Evolutionary conservation across 2,888 invertebrate species (phyloP), one percentile per base, ranked within the genome.

Genomic region (Cheilosia pagana): DNA sequence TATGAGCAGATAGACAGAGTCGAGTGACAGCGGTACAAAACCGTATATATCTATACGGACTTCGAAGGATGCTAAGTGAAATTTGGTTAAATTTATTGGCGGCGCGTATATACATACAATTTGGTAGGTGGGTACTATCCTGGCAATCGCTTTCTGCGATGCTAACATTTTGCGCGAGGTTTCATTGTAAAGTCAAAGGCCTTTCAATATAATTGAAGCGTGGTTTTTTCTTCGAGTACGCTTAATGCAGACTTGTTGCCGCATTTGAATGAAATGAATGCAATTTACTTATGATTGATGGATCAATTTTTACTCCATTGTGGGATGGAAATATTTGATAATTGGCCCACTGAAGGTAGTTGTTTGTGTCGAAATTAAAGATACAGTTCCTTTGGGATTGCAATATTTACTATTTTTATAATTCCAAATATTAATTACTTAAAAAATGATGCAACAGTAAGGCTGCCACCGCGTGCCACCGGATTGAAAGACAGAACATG

Each of bases 11-110:
- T 70, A 71, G 41, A 70, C 75, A 75, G 55, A 75, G 48, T 62
- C 74, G 52, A 83, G 67, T 78, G 72, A 75, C 70, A 85, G 83
- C 45, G 75, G 68, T 50, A 67, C 25, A 28, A 31, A 39, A 31
- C 28, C 48, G 25, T 68, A 53, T n/a, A 21, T 28, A 43, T n/a
- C 10, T 5, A 28, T 31, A 48, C 45, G 25, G 43, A 23, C 72
- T 39, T 62, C 63, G 12, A 60, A 71, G 79, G 79, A 65, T 79
- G 63, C 71, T 60, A 70, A 25, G 35, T 75, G 71, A 81, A 85
- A 81, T 85, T 85, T 85, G 75, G 85, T 81, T 85, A 75, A 85
- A 85, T 85, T 85, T 85, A 75, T 85, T 76, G 79, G 75, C 67
- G 81, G 85, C 62, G 75, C 65, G 62, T 85, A 67, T 41, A 76